These are phyloP conservation scores for Beaufortia kweichowensis DNA, from an alignment of 2,113 vertebrate species.

Conservation along the genomic window DNA sequence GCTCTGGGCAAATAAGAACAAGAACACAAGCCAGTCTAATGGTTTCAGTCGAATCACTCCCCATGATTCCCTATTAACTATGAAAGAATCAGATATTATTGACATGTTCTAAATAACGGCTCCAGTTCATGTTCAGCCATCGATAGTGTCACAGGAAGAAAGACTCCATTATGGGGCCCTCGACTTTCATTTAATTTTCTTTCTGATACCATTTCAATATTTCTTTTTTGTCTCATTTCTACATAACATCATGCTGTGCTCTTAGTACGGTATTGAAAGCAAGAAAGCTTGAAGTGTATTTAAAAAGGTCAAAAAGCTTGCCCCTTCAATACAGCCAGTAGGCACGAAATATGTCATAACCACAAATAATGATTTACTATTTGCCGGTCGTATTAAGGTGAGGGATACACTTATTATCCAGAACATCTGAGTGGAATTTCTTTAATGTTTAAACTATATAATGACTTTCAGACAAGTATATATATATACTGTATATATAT, in stretches of 20 bases:
- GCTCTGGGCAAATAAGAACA: constrained; percentile 63
- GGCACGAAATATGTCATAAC: too few species aligned
- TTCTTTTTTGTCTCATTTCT: not conserved
- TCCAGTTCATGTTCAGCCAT: not conserved
- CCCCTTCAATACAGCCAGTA: too few species aligned
- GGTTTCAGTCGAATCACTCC: not conserved
- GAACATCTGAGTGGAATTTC: too few species aligned
- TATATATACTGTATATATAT: too few species aligned
- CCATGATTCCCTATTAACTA: constrained; percentile 16
- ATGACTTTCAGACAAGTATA: too few species aligned
- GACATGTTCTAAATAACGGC: constrained; percentile 16
- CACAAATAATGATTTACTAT: too few species aligned
- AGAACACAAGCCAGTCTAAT: constrained; percentile 32
- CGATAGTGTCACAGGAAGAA: not conserved
- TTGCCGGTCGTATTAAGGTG: too few species aligned
- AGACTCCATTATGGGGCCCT: constrained; percentile 22
- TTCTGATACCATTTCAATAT: not conserved
- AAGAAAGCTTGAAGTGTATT: not conserved
- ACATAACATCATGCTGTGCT: not conserved
- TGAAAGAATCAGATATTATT: constrained; percentile 37
- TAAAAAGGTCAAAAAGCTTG: too few species aligned
- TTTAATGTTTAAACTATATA: too few species aligned
- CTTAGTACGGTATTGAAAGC: not conserved
- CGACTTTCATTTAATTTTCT: not conserved
- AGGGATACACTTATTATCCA: too few species aligned